phyloP scores from a whole-genome alignment of 2,888 invertebrate species.

The Brachyptera risi region DNA sequence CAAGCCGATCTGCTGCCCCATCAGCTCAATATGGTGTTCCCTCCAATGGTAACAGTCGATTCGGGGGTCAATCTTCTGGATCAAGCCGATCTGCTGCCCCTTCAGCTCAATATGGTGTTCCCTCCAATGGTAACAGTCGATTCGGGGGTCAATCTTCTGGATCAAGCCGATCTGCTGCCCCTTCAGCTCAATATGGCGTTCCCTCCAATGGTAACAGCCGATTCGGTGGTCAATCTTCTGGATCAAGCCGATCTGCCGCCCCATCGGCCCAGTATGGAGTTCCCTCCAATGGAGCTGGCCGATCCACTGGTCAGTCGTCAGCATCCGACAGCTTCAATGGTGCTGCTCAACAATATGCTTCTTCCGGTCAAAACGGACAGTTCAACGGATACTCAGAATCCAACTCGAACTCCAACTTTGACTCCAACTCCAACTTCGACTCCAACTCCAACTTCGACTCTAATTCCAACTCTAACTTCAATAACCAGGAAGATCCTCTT shows the following conservation, averaged over 20 bases:
- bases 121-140: neutral
- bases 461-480: too few relatives aligned
- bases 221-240: neutral
- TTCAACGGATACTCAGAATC: constrained; percentile 13
- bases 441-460: too few relatives aligned
- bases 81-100: neutral
- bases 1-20: neutral
- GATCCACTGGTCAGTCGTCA: neutral
- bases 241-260: neutral
- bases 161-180: neutral
- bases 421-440: too few relatives aligned
- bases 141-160: neutral
- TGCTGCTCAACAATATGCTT: too few relatives aligned
- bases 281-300: too few relatives aligned
- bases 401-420: too few relatives aligned
- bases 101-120: neutral
- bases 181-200: neutral
- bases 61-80: neutral
- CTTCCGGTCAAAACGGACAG: too few relatives aligned
- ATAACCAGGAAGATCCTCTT: neutral
- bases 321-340: too few relatives aligned
- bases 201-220: too few relatives aligned
- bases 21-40: neutral
- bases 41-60: neutral
- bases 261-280: neutral